These are phyloP conservation scores for Micromys minutus DNA, from an alignment of 2,113 vertebrate species.

Conservation along the genomic window DNA sequence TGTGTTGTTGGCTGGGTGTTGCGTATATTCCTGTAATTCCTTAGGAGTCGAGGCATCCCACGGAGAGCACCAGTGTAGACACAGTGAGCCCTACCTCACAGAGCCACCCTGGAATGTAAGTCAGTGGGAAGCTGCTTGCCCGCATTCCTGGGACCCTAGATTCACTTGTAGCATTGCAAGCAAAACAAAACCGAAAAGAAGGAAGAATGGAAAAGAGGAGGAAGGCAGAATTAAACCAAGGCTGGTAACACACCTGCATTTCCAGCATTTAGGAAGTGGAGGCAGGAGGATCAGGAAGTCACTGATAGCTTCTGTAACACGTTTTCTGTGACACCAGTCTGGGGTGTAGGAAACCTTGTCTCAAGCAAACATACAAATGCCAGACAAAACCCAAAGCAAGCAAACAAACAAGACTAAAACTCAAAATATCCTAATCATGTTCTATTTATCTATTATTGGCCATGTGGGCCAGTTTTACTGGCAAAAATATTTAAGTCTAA, in stretches of 20 bases:
- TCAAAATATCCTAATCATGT: neutral
- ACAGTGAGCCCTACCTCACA: neutral
- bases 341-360: neutral
- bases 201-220: neutral
- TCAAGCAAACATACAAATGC: neutral
- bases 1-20: neutral
- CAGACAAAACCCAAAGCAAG: neutral
- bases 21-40: neutral
- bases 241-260: neutral
- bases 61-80: neutral
- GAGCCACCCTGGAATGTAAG: neutral
- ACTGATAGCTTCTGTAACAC: neutral
- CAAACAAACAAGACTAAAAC: neutral
- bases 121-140: neutral
- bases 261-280: neutral
- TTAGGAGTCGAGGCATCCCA: neutral
- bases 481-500: too few species aligned
- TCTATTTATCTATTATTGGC: neutral
- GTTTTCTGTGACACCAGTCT: neutral
- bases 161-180: neutral
- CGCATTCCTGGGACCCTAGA: too few species aligned
- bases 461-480: neutral
- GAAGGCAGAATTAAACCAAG: neutral
- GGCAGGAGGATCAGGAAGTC: neutral
- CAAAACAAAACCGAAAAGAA: neutral